These are phyloP conservation scores for Psephotus haematonotus DNA, from an alignment of 2,113 vertebrate genomes.

Conservation along the genomic window DNA sequence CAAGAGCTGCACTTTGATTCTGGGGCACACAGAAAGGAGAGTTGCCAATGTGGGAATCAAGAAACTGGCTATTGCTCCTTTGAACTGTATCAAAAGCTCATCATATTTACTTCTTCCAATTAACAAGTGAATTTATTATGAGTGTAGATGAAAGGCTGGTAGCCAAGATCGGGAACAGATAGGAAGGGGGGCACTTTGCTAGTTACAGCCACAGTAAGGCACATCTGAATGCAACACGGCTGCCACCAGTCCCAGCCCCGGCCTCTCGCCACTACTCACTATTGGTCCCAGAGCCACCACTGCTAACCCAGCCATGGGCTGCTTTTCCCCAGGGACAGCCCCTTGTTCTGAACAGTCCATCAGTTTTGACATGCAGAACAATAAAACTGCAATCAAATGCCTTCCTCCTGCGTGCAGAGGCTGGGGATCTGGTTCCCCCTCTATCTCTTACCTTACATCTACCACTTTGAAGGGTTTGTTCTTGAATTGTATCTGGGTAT, in stretches of 20 bases:
- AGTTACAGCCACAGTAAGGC: not conserved
- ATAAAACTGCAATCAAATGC: constrained; percentile 47
- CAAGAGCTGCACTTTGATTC: not conserved
- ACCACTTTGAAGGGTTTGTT: constrained; percentile 42
- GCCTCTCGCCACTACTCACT: not conserved
- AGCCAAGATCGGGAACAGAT: not conserved
- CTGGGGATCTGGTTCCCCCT: constrained; percentile 26
- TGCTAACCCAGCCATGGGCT: not conserved
- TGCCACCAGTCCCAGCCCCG: not conserved
- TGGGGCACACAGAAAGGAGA: not conserved
- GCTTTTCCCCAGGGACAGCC: not conserved
- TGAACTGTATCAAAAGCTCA: constrained; percentile 48
- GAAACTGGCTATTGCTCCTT: constrained; percentile 28
- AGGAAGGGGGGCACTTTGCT: not conserved
- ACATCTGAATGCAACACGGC: accelerated
- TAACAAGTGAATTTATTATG: not conserved
- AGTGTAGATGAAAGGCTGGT: not conserved
- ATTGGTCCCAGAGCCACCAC: not conserved
- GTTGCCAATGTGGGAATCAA: constrained; percentile 1
- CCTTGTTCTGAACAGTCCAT: not conserved
- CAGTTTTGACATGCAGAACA: constrained; percentile 50
- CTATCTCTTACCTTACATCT: constrained; percentile 41
- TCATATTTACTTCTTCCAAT: constrained; percentile 32
- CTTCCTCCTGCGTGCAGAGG: not conserved
- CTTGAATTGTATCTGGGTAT: constrained; percentile 45